phyloP scores from a whole-genome alignment of 2,113 vertebrate species.

The Tragulus kanchil region DNA sequence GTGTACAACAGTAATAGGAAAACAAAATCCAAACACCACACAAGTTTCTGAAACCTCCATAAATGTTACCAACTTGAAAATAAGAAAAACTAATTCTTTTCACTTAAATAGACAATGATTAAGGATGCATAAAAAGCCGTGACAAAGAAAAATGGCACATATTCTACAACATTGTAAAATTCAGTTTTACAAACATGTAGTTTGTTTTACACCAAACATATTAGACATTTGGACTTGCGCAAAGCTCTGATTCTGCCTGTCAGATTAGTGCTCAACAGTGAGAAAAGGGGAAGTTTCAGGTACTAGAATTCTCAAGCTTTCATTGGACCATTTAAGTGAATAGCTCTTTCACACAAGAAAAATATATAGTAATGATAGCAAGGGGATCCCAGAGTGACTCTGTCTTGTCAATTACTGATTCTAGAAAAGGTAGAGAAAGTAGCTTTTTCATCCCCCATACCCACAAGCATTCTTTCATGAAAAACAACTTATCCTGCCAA shows the following conservation, averaged over 20 bases:
- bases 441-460: neutral
- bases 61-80: slow-evolving; percentile 47
- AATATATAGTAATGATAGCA: slow-evolving; percentile 10
- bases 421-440: neutral
- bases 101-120: slow-evolving; percentile 41
- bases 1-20: neutral
- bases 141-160: neutral
- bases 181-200: neutral
- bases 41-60: slow-evolving; percentile 11
- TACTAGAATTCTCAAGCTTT: slow-evolving; percentile 47
- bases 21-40: neutral
- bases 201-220: slow-evolving; percentile 34
- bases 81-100: slow-evolving; percentile 11
- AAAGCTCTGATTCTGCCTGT: slow-evolving; percentile 8
- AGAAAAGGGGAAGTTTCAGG: neutral
- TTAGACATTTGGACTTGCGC: slow-evolving; percentile 30
- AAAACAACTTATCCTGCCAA: neutral
- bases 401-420: neutral
- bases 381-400: neutral
- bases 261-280: neutral
- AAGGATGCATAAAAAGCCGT: neutral
- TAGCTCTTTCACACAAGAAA: slow-evolving; percentile 46
- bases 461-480: neutral
- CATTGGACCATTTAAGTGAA: neutral
- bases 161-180: slow-evolving; percentile 43